These are phyloP conservation scores for Amphimedon queenslandica DNA, from an alignment of 37 sponge, comb jelly and placozoan species.

Conservation along the genomic window DNA sequence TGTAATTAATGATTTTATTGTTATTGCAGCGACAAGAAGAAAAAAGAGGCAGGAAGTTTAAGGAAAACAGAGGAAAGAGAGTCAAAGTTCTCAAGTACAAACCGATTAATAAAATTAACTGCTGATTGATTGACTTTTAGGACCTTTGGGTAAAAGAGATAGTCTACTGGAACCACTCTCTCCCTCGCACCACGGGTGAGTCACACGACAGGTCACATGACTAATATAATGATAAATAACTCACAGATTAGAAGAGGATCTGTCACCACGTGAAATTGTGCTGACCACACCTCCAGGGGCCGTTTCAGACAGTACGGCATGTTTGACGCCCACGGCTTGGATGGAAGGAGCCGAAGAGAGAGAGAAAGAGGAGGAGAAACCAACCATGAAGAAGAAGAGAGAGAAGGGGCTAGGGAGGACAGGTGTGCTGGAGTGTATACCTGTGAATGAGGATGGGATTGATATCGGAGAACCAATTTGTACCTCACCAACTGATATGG, in stretches of 20 bases:
- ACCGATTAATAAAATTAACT: not conserved
- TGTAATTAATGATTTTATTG: too few relatives aligned
- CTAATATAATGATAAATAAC: too few relatives aligned
- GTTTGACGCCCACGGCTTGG: not conserved
- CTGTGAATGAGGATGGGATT: not conserved
- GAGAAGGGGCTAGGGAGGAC: not conserved
- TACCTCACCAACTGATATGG: not conserved
- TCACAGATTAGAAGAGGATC: not conserved
- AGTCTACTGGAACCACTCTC: slow-evolving; percentile 6
- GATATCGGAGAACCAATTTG: slow-evolving; percentile 2
- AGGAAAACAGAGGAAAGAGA: slow-evolving; percentile 1
- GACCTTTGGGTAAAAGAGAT: not conserved
- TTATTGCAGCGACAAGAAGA: not conserved
- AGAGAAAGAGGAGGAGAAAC: not conserved
- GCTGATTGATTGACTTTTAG: not conserved
- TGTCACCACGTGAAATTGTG: not conserved
- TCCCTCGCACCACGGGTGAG: too few relatives aligned
- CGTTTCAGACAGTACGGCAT: not conserved
- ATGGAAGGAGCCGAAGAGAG: not conserved
- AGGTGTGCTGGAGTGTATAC: not conserved
- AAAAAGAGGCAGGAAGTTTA: not conserved
- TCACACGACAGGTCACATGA: too few relatives aligned
- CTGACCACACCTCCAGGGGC: not conserved
- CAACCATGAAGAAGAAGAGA: not conserved
- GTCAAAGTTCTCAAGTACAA: too few relatives aligned